Evolutionary conservation across 2,797 vertebrate species (phyloP).

Genomic region (Picus viridis): DNA sequence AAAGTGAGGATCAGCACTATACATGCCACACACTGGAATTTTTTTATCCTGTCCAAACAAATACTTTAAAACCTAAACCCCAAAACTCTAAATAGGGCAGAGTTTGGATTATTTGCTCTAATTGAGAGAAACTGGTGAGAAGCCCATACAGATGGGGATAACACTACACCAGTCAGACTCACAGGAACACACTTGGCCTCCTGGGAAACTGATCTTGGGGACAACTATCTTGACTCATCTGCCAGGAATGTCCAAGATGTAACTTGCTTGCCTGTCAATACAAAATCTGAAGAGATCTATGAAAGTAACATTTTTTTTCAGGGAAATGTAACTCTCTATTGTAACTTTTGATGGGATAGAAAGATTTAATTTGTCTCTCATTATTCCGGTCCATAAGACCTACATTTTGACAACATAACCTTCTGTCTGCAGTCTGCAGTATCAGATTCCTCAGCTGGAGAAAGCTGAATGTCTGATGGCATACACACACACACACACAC

Average conservation of each 20-base stretch:
- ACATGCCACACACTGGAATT: fast-evolving
- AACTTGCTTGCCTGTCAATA: background rate
- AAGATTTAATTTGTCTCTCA: background rate
- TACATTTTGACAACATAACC: background rate
- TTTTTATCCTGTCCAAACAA: fast-evolving
- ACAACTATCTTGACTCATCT: fast-evolving
- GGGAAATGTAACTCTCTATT: background rate
- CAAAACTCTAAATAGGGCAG: background rate
- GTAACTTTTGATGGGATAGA: background rate
- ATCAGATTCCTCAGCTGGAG: background rate
- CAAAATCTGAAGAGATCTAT: background rate
- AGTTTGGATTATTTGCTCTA: background rate
- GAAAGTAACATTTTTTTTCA: background rate
- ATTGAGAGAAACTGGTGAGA: background rate
- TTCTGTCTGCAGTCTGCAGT: background rate
- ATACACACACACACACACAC: too few relatives aligned
- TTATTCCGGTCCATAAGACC: background rate
- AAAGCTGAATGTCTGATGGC: background rate
- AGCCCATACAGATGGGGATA: background rate
- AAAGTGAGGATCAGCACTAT: background rate
- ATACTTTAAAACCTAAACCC: background rate
- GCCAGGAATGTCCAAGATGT: fast-evolving
- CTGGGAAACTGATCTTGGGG: fast-evolving
- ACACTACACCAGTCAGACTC: background rate
- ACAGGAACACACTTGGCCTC: background rate